Evolutionary conservation across 2,113 vertebrate genomes (phyloP).

Genomic region (Microtus oregoni): DNA sequence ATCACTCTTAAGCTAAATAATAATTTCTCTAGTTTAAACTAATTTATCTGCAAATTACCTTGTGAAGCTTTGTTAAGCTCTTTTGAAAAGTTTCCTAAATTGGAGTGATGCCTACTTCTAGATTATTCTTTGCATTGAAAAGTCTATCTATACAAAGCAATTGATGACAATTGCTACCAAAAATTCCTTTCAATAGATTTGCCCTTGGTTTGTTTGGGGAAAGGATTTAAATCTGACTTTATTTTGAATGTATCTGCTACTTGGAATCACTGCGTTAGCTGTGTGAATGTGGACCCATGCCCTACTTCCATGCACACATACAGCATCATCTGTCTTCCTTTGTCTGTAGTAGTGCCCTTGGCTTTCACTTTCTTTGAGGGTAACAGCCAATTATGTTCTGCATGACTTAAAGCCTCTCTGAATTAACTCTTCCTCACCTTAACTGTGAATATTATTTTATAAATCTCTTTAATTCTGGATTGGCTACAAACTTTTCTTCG

Average conservation of each 20-base stretch:
- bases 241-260: too few species aligned
- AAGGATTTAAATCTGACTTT: background rate
- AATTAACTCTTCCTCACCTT: background rate
- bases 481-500: background rate
- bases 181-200: background rate
- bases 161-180: background rate
- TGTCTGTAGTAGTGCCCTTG: background rate
- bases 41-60: constrained; percentile 1
- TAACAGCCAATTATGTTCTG: background rate
- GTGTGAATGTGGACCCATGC: background rate
- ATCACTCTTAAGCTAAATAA: background rate
- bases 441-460: background rate
- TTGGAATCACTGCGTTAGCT: background rate
- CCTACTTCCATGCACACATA: background rate
- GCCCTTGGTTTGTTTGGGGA: too few species aligned
- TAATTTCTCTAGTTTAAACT: background rate
- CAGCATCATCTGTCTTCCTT: background rate
- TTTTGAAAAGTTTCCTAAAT: background rate
- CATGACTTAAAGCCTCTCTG: background rate
- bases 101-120: background rate
- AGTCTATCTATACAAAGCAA: background rate
- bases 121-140: constrained; percentile 9
- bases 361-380: background rate
- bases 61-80: constrained; percentile 7
- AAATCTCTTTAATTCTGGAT: background rate